Conservation (phyloP, 2,888 invertebrate species). For the Chrysolina americana region DNA sequence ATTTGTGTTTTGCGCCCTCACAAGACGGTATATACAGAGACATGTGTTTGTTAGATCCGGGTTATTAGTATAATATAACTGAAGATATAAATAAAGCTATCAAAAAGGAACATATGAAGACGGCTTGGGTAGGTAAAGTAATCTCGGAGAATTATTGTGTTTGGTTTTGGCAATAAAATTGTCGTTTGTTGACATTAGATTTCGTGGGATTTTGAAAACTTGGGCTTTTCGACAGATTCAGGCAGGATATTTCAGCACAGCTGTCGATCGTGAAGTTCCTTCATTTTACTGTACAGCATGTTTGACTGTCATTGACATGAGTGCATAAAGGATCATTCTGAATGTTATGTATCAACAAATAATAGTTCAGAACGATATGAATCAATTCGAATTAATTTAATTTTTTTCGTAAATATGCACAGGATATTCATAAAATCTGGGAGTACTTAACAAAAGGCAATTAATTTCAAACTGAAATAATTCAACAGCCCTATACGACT, state of each 20-base stretch:
- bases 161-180: conserved; percentile 56
- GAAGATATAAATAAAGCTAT: conserved; percentile 54
- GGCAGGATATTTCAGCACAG: conserved; percentile 2
- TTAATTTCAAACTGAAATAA: no score
- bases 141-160: conserved; percentile 38
- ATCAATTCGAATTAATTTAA: no score
- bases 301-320: not conserved
- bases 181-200: conserved; percentile 53
- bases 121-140: conserved; percentile 46
- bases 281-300: not conserved
- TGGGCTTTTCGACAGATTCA: not conserved
- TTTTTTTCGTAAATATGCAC: no score
- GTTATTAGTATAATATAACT: conserved; percentile 62
- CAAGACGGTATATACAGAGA: conserved; percentile 48
- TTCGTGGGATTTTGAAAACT: conserved; percentile 20
- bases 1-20: conserved; percentile 55
- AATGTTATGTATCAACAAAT: no score
- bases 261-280: not conserved
- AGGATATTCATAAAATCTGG: no score
- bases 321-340: not conserved
- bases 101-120: conserved; percentile 51
- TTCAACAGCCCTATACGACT: no score
- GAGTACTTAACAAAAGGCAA: no score
- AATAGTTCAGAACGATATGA: no score
- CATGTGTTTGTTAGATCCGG: conserved; percentile 61